Evolutionary conservation across 2,113 vertebrate genomes (phyloP), one percentile per base, ranked within the genome.

Genomic region (Fregata magnificens): DNA sequence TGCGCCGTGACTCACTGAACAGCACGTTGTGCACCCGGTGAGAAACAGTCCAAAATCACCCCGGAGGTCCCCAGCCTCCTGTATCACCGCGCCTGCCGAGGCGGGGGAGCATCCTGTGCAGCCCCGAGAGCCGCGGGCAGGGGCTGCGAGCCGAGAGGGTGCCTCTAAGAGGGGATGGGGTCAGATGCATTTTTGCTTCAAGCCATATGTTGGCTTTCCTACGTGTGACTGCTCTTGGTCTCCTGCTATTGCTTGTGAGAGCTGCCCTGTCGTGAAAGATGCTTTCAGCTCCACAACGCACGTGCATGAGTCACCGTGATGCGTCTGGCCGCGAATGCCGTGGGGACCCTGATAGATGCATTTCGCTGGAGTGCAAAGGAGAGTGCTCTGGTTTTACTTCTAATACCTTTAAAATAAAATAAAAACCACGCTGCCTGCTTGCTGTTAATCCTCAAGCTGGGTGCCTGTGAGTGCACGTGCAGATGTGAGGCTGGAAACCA

Each of bases 71-170:
- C 36, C 55, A 50, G 11, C 36, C 40, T 36, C 50, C 34, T 38
- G n/a, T 6, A 2, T 25, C 73, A 34, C 49, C 7, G 0, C 0
- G 0, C 9, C 74, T 36, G 36, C 7, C 0, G 0, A 24, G 50
- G 20, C 4, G 2, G 18, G 34, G 25, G 22, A 61, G 28, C 79
- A 42, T 58, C 67, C 72, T 28, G 2, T 5, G 2, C 62, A 38
- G 28, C 36, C 49, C 29, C 12, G 10, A 13, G 76, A 36, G 26
- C 49, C 2, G 4, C 1, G 10, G 26, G 25, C 31, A 52, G 58
- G 42, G 38, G 5, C 47, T 38, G 9, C 2, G 4, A 66, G n/a
- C 5, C 2, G 2, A 29, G 36, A n/a, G 19, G 20, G 34, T 19
- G 11, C 42, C 12, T 5, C 40, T 18, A 42, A 34, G 66, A 66